These are phyloP conservation scores for Morinoia aosen DNA, from an alignment of 2,888 invertebrate genomes.

Conservation along the genomic window DNA sequence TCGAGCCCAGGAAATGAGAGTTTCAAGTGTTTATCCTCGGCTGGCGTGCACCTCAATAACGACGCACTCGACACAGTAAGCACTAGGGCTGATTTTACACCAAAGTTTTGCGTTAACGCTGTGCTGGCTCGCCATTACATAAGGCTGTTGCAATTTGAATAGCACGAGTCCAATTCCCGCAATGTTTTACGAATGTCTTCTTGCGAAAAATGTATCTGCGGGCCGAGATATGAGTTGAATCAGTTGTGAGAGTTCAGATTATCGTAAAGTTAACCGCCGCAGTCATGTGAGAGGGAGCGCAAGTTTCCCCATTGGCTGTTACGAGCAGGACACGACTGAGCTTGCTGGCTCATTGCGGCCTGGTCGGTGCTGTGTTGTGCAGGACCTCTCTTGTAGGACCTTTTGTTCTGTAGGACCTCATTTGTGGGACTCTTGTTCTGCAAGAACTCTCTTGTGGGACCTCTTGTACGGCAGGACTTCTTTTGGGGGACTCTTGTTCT, in stretches of 20 bases:
- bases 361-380: not conserved
- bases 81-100: constrained; percentile 13
- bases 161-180: not conserved
- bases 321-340: constrained; percentile 5
- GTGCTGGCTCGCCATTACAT: not conserved
- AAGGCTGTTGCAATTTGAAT: not conserved
- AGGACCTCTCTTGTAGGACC: not conserved
- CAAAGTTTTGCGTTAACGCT: not conserved
- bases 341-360: constrained; percentile 30
- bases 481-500: no score
- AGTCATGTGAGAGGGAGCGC: not conserved
- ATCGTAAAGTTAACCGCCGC: not conserved
- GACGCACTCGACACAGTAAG: not conserved
- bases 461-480: no score
- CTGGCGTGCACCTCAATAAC: constrained; percentile 58
- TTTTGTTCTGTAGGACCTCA: not conserved
- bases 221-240: not conserved
- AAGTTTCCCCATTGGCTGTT: constrained; percentile 46
- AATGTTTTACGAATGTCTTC: not conserved
- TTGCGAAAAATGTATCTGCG: not conserved
- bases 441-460: no score
- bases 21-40: constrained; percentile 67
- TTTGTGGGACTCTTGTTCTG: no score
- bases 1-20: constrained; percentile 66
- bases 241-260: not conserved